Percentiles rank a stretch among this genome's conserved stretches.
Conservation (phyloP, 2,113 vertebrate species). For the Zosterops lateralis region DNA sequence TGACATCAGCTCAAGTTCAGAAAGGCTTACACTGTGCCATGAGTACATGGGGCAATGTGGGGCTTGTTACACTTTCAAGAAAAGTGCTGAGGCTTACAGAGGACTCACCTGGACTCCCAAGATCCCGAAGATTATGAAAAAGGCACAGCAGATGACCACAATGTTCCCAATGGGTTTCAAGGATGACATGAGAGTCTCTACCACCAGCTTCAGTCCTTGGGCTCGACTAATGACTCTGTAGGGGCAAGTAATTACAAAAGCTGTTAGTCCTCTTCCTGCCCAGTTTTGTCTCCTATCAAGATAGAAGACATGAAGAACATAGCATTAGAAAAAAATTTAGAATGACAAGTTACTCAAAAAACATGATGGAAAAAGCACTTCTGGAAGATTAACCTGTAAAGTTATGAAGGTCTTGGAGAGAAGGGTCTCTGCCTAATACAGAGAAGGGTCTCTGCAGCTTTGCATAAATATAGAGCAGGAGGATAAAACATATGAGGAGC, state of each 20-base stretch:
- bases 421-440: background rate
- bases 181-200: conserved; percentile 97
- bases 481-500: background rate
- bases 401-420: background rate
- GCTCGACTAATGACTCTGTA: conserved; percentile 95
- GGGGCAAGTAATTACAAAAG: background rate
- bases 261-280: background rate
- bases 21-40: background rate
- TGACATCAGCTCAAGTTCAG: background rate
- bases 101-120: conserved; percentile 93
- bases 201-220: conserved; percentile 95
- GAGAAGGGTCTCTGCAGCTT: background rate
- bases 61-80: accelerated
- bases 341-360: background rate
- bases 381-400: background rate
- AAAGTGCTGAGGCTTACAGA: background rate
- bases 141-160: conserved; percentile 98
- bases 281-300: background rate
- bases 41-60: background rate
- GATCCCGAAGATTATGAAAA: conserved; percentile 99
- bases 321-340: background rate
- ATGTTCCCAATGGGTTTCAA: conserved; percentile 98
- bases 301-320: background rate
- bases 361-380: background rate
- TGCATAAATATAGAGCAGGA: background rate